These are phyloP conservation scores for Leptinotarsa undecemlineata DNA, from an alignment of 1,140 invertebrate genomes.

Conservation along the genomic window DNA sequence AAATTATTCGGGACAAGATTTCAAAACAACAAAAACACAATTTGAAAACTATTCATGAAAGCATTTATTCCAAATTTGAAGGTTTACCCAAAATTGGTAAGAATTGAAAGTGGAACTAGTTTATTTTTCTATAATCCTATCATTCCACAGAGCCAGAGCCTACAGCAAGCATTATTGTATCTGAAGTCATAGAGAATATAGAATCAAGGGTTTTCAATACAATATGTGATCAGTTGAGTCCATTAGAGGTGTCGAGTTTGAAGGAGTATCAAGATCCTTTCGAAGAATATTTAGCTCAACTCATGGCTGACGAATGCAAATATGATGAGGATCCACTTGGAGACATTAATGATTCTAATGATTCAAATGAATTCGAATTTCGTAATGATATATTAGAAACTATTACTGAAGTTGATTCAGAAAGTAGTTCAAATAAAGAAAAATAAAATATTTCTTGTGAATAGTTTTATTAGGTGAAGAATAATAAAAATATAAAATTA, in stretches of 20 bases:
- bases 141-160: too few relatives aligned
- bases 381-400: slow-evolving; percentile 34
- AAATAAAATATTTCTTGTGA: too few relatives aligned
- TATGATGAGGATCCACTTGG: neutral
- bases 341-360: neutral
- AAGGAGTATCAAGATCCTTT: slow-evolving; percentile 14
- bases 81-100: slow-evolving; percentile 41
- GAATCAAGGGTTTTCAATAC: too few relatives aligned
- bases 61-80: slow-evolving; percentile 46
- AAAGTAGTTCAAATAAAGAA: slow-evolving; percentile 26
- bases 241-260: neutral
- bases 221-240: too few relatives aligned
- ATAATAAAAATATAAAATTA: slow-evolving; percentile 7
- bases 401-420: slow-evolving; percentile 32
- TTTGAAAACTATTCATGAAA: slow-evolving; percentile 46
- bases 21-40: slow-evolving; percentile 45
- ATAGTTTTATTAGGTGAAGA: neutral
- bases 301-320: slow-evolving; percentile 9
- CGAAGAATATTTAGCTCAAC: slow-evolving; percentile 9
- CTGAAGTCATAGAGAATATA: too few relatives aligned
- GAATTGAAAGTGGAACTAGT: neutral
- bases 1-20: slow-evolving; percentile 51
- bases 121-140: too few relatives aligned
- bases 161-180: too few relatives aligned
- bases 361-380: slow-evolving; percentile 8